These are phyloP conservation scores for Drosophila prosaltans DNA, from an alignment of 1,140 invertebrate species.

Conservation along the genomic window DNA sequence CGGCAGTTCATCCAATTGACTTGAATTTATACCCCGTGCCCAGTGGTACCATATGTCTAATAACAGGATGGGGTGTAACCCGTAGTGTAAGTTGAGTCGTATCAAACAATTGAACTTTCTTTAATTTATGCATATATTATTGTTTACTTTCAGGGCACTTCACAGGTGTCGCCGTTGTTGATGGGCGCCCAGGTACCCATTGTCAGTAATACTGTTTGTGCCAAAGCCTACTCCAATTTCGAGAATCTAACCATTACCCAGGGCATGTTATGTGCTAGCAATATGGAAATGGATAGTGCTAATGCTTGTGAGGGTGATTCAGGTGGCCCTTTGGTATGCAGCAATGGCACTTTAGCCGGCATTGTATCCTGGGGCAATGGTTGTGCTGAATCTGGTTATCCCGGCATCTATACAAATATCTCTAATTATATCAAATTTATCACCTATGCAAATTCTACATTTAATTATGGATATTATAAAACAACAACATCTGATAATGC, in stretches of 20 bases:
- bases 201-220: constrained; percentile 25
- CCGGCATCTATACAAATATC: constrained; percentile 87
- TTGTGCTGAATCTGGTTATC: constrained; percentile 84
- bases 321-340: constrained; percentile 57
- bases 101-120: background rate
- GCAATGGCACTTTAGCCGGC: constrained; percentile 79
- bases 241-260: background rate
- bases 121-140: background rate
- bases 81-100: constrained; percentile 10
- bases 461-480: constrained; percentile 40
- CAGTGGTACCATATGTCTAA: constrained; percentile 26
- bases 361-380: constrained; percentile 85
- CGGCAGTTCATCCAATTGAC: constrained; percentile 30
- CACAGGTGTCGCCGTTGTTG: constrained; percentile 22
- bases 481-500: background rate
- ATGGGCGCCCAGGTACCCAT: constrained; percentile 39
- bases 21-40: constrained; percentile 16
- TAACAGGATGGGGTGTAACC: constrained; percentile 42
- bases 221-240: constrained; percentile 19
- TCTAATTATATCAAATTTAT: constrained; percentile 85
- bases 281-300: constrained; percentile 34
- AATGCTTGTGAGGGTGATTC: constrained; percentile 69
- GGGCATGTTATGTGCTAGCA: constrained; percentile 45
- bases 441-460: constrained; percentile 26
- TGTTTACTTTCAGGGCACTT: constrained; percentile 5